Evolutionary conservation across 2,113 vertebrate genomes (phyloP).

Genomic region (Lagenorhynchus albirostris): DNA sequence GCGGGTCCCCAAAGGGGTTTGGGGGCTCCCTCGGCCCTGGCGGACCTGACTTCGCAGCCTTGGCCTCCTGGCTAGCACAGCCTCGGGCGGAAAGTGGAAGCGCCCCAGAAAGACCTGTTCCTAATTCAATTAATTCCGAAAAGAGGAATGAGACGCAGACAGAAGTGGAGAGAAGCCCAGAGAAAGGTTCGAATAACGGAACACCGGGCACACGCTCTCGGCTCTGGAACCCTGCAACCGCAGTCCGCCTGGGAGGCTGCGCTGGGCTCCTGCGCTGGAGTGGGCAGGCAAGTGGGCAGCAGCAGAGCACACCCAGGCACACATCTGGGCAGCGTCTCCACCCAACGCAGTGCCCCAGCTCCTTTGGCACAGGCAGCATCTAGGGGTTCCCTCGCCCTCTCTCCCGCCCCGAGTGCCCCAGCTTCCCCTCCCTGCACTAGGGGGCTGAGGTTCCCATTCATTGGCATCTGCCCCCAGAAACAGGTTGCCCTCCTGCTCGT

Average conservation of each 20-base stretch:
- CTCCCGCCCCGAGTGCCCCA: neutral
- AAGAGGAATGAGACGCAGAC: neutral
- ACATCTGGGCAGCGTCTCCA: neutral
- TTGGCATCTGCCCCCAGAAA: neutral
- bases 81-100: neutral
- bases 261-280: neutral
- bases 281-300: neutral
- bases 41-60: conserved; percentile 21
- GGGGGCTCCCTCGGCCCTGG: conserved; percentile 1
- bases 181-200: neutral
- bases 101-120: conserved; percentile 15
- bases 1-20: conserved; percentile 68
- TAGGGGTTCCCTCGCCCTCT: neutral
- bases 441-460: neutral
- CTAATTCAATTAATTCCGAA: conserved; percentile 63
- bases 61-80: conserved; percentile 57
- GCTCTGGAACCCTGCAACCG: neutral
- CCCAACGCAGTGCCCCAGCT: neutral
- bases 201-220: neutral
- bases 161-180: neutral
- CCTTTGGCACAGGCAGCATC: neutral
- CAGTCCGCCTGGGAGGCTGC: fast-evolving
- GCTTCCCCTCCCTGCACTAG: neutral
- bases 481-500: fast-evolving
- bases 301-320: neutral